Evolutionary conservation across 2,797 vertebrate species (phyloP).

Genomic region (Esox lucius): DNA sequence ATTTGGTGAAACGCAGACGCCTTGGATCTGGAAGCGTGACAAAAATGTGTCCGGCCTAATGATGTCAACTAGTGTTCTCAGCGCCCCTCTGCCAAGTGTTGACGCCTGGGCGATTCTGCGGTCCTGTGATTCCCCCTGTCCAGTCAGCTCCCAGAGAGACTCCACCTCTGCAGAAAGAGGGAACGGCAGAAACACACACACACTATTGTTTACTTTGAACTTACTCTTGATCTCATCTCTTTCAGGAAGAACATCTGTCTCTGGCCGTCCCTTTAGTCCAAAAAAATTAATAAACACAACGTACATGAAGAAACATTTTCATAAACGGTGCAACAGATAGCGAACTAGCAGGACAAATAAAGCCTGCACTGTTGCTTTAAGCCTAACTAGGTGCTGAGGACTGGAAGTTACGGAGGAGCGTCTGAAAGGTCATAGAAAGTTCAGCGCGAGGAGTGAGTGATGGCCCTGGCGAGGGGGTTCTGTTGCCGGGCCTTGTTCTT

Average conservation of each 20-base stretch:
- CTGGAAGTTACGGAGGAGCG: constrained; percentile 76
- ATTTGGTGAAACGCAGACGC: constrained; percentile 70
- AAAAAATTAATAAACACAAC: constrained; percentile 25
- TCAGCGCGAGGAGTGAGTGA: constrained; percentile 36
- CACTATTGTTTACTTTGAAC: constrained; percentile 5
- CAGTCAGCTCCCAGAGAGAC: constrained; percentile 51
- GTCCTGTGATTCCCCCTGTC: constrained; percentile 20
- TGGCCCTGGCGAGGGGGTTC: constrained; percentile 59
- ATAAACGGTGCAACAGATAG: neutral
- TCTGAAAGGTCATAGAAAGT: constrained; percentile 63
- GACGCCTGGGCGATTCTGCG: constrained; percentile 6
- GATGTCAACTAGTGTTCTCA: constrained; percentile 72
- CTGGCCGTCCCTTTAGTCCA: neutral
- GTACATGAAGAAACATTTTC: constrained; percentile 2
- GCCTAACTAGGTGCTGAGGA: constrained; percentile 72
- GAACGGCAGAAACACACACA: constrained; percentile 28
- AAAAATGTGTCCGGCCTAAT: constrained; percentile 78
- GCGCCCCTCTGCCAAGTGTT: constrained; percentile 44
- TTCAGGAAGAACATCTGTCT: constrained; percentile 1
- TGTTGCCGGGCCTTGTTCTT: constrained; percentile 85
- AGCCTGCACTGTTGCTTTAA: constrained; percentile 53
- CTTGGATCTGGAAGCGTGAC: constrained; percentile 76
- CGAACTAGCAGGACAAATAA: constrained; percentile 4
- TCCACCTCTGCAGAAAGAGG: constrained; percentile 27
- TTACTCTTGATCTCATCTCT: neutral